Evolutionary conservation across 2,888 invertebrate genomes (phyloP).

Genomic region (Blastobasis lacticolella): DNA sequence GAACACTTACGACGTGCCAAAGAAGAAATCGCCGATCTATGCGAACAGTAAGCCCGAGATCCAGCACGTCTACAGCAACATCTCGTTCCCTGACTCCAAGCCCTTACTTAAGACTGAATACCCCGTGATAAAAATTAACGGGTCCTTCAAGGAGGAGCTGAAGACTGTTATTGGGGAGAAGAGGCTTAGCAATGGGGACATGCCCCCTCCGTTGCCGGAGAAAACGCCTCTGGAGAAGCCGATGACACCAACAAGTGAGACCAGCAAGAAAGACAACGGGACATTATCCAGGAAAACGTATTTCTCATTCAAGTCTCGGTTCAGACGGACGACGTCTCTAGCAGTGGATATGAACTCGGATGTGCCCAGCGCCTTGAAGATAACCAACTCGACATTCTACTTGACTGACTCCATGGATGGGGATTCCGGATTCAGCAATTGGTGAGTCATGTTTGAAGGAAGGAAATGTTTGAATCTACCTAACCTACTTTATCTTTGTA

Average conservation of each 20-base stretch:
- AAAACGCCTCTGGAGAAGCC: conserved; percentile 49
- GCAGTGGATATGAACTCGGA: conserved; percentile 68
- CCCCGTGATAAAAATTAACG: conserved; percentile 36
- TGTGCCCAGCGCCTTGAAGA: conserved; percentile 68
- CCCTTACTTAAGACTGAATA: conserved; percentile 48
- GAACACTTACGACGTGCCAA: conserved; percentile 39
- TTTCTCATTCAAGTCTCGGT: conserved; percentile 76
- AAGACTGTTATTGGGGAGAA: conserved; percentile 56
- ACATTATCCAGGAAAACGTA: conserved; percentile 63
- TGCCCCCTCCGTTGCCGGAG: conserved; percentile 51
- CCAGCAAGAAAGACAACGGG: conserved; percentile 50
- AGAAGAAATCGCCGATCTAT: conserved; percentile 46
- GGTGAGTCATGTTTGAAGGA: conserved; percentile 36
- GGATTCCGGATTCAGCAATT: conserved; percentile 76
- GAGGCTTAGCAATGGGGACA: conserved; percentile 45
- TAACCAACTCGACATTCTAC: conserved; percentile 82
- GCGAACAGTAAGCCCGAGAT: conserved; percentile 42
- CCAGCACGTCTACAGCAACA: conserved; percentile 46
- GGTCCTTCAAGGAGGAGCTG: conserved; percentile 51
- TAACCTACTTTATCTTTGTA: too few species aligned
- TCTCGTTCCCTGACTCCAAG: conserved; percentile 43
- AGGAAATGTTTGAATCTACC: too few species aligned
- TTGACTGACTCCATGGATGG: conserved; percentile 79
- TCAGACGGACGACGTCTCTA: conserved; percentile 75
- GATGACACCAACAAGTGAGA: conserved; percentile 48